A percentile compares a stretch with the other conserved stretches of the same genome.
Evolutionary conservation across 2,888 invertebrate genomes (phyloP).

Genomic region (Tenthredo amoena): DNA sequence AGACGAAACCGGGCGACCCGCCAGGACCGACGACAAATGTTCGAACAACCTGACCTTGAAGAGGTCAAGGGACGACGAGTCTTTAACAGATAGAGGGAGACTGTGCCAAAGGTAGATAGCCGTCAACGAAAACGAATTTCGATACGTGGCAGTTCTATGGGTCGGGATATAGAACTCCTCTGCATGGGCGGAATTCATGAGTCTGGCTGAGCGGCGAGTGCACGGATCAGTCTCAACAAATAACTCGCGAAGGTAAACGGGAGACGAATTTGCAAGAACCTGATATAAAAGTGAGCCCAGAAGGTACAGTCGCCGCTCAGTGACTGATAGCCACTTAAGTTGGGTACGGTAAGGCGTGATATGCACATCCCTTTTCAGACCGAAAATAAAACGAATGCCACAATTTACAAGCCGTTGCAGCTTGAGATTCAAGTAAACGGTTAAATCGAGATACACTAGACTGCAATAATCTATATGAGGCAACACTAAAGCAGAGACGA

Average conservation of each 20-base stretch:
- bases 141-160: neutral
- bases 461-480: conserved; percentile 20
- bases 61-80: neutral
- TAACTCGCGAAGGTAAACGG: neutral
- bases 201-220: neutral
- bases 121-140: neutral
- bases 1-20: no score
- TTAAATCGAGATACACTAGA: neutral
- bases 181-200: neutral
- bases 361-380: neutral
- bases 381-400: conserved; percentile 21
- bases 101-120: neutral
- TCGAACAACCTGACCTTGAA: no score
- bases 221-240: neutral
- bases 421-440: neutral
- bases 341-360: conserved; percentile 11
- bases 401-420: neutral
- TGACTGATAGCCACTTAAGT: conserved; percentile 2
- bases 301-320: neutral
- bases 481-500: neutral
- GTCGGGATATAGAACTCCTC: neutral
- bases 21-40: no score
- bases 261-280: neutral
- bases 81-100: neutral
- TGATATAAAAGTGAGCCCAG: neutral